Evolutionary conservation across 2,888 invertebrate genomes (phyloP).

Genomic region (Habrosyne pyritoides): DNA sequence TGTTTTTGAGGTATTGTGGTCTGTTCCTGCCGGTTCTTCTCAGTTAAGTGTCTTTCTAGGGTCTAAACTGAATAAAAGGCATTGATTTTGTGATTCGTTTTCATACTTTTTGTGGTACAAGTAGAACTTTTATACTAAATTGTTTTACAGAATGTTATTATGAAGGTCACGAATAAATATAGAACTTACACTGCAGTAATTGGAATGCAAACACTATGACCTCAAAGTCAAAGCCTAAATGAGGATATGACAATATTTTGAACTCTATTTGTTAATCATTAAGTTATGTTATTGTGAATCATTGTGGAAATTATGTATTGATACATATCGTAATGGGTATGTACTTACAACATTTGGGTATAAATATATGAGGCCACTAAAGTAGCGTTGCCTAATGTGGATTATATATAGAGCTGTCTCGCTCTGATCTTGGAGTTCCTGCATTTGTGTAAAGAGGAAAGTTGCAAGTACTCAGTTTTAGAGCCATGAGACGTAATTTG

Average conservation of each 20-base stretch:
- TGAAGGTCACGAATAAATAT: too few species aligned
- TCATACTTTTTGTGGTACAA: too few species aligned
- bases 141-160: neutral
- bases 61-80: too few species aligned
- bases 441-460: neutral
- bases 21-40: too few species aligned
- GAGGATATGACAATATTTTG: conserved; percentile 2
- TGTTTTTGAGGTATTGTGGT: too few species aligned
- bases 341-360: neutral
- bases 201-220: too few species aligned
- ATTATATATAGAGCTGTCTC: neutral
- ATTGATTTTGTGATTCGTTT: too few species aligned
- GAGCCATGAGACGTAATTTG: too few species aligned
- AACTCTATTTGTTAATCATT: neutral
- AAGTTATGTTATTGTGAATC: neutral
- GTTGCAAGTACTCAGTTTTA: neutral
- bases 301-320: neutral
- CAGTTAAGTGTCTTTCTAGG: too few species aligned
- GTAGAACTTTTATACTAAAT: too few species aligned
- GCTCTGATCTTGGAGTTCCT: neutral
- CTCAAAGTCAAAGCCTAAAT: neutral
- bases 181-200: too few species aligned
- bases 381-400: neutral
- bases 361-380: neutral
- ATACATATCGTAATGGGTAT: neutral